These are phyloP conservation scores for Spodoptera littoralis DNA, from an alignment of 2,888 invertebrate genomes.

Conservation along the genomic window DNA sequence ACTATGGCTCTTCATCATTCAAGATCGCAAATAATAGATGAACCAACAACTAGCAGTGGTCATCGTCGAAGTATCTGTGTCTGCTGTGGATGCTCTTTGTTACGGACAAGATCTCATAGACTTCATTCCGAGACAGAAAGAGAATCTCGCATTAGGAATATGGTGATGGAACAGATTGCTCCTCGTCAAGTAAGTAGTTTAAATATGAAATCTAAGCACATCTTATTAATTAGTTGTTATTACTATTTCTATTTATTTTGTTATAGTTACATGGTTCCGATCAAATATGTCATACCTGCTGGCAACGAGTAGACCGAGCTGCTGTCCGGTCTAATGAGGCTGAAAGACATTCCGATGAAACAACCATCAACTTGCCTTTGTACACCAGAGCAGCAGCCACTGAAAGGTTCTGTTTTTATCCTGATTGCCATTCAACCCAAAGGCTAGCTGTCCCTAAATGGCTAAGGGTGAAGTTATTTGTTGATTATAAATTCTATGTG, in stretches of 20 bases:
- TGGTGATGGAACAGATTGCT: conserved; percentile 6
- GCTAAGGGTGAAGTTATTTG: conserved; percentile 5
- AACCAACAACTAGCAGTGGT: conserved; percentile 12
- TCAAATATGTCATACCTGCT: conserved; percentile 10
- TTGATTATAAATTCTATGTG: conserved; percentile 1
- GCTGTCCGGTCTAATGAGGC: neutral
- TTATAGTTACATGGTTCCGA: conserved; percentile 6
- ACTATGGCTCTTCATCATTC: conserved; percentile 5
- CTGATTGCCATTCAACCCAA: too few relatives aligned
- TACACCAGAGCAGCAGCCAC: conserved; percentile 8
- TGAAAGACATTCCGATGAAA: neutral
- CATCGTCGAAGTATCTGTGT: conserved; percentile 9
- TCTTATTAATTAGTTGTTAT: too few relatives aligned
- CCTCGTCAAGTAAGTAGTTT: conserved; percentile 9
- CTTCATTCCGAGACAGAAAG: conserved; percentile 3
- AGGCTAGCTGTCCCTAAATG: conserved; percentile 11
- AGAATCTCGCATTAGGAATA: conserved; percentile 10
- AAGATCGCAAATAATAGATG: conserved; percentile 6
- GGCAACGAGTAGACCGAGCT: conserved; percentile 9
- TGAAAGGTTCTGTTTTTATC: conserved; percentile 1
- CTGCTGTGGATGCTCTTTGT: conserved; percentile 8
- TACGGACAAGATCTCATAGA: conserved; percentile 7
- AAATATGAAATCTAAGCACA: conserved; percentile 1
- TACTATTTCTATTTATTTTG: conserved; percentile 3
- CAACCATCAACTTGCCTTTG: neutral